Evolutionary conservation across 1,140 invertebrate species (phyloP).

Genomic region (Drusus annulatus): DNA sequence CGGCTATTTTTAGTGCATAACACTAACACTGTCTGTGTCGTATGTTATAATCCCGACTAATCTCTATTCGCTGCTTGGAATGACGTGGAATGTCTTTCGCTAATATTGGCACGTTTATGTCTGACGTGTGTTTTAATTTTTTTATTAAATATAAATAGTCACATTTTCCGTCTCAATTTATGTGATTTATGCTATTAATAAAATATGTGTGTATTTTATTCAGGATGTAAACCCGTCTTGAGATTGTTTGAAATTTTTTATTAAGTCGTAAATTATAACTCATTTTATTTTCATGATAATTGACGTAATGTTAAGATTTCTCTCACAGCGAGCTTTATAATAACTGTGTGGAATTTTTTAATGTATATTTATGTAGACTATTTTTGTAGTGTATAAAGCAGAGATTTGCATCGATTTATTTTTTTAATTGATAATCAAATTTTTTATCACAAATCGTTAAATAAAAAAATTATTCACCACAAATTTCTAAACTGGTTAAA

Average conservation of each 20-base stretch:
- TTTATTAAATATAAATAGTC: no score
- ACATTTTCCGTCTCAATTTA: neutral
- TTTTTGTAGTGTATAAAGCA: no score
- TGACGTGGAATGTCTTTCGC: conserved; percentile 7
- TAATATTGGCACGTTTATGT: conserved; percentile 4
- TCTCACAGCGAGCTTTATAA: no score
- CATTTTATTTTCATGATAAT: neutral
- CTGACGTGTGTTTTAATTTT: neutral
- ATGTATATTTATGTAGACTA: no score
- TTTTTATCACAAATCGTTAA: no score
- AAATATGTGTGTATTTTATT: neutral
- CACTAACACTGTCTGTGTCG: conserved; percentile 5
- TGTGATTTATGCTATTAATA: neutral
- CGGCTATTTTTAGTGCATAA: conserved; percentile 1
- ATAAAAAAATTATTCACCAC: no score
- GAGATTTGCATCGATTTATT: no score
- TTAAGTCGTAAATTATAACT: neutral
- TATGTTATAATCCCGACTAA: conserved; percentile 17
- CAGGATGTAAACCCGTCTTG: neutral
- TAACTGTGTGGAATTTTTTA: neutral
- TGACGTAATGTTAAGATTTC: neutral
- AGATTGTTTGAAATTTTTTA: conserved; percentile 1
- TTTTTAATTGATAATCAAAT: no score
- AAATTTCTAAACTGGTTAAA: no score
- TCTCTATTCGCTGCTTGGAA: neutral